Conservation (phyloP, 2,888 invertebrate species). For the Lumbricus terrestris region DNA sequence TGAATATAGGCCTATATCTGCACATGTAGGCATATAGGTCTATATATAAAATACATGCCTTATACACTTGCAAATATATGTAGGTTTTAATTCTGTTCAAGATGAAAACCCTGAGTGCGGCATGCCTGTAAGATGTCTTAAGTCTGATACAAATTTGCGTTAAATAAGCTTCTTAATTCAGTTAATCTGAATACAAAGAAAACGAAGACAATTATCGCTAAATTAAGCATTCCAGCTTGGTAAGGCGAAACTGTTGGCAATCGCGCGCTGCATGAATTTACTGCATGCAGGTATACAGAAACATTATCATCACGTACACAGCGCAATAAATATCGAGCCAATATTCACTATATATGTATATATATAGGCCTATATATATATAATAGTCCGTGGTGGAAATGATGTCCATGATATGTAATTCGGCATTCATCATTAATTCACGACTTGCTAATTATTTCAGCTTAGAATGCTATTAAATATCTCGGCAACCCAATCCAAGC, state of each 20-base stretch:
- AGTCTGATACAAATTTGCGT: conserved; percentile 3
- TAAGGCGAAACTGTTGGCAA: neutral
- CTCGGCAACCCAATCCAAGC: neutral
- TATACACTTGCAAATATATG: neutral
- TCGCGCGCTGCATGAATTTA: too few species aligned
- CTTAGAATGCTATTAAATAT: conserved; percentile 3
- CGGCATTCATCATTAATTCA: conserved; percentile 3
- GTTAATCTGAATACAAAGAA: conserved; percentile 3
- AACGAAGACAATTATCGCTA: neutral
- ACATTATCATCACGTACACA: neutral
- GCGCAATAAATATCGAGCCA: neutral
- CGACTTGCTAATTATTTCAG: conserved; percentile 3
- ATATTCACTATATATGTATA: neutral
- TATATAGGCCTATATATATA: neutral
- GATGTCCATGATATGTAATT: neutral
- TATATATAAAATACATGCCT: neutral
- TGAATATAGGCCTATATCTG: too few species aligned
- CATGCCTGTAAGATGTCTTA: neutral
- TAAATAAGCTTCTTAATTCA: conserved; percentile 3
- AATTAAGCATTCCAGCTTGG: neutral
- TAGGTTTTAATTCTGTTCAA: neutral
- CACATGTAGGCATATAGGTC: neutral
- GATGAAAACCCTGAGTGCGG: neutral
- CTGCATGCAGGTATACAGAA: too few species aligned
- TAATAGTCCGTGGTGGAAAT: neutral